Evolutionary conservation across 2,797 vertebrate species (phyloP), one percentile per base, ranked within the genome.

Genomic region (Cetoscarus ocellatus): DNA sequence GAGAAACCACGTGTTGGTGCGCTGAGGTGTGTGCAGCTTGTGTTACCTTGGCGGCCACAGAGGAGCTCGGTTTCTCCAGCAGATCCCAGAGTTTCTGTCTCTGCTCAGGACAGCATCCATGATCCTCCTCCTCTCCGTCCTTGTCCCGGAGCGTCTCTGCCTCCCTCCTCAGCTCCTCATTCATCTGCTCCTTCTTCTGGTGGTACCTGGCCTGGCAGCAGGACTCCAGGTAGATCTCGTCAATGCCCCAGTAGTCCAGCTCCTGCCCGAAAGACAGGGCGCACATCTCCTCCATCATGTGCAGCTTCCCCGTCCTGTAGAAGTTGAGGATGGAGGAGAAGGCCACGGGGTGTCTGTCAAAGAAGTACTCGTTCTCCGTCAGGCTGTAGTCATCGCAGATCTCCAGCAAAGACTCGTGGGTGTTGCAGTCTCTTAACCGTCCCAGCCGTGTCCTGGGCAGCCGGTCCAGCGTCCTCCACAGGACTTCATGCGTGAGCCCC

Each of bases 251-350:
- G 85, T 98, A 99, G 90, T 99, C 98, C 42, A 99, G 96, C 87
- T 99, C 98, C 87, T 99, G 98, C 57, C 98, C 97, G 18, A 99
- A 99, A 40, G 98, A 99, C 49, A 99, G 95, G 0, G 98, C 98
- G 7, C 98, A 99, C 98, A 99, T 99, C 94, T 99, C 98, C 88
- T 99, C 98, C 98, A 99, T 99, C 98, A 99, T 99, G 88, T 99
- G 98, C 64, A 99, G 92, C 70, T 99, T 99, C 49, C 98, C 98
- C 4, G 98, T 99, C 82, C 98, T 94, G 94, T 99, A 99, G 94
- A 99, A 99, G 94, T 99, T 99, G 74, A 99, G 93, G 91, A 99
- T 99, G 84, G 98, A 99, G 61, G 97, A 97, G 93, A 99, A 99
- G 91, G 98, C 98, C 66, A 97, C 96, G 0, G 98, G 98, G 67